Evolutionary conservation across 2,888 invertebrate genomes (phyloP).

Genomic region (Lapara coniferarum): DNA sequence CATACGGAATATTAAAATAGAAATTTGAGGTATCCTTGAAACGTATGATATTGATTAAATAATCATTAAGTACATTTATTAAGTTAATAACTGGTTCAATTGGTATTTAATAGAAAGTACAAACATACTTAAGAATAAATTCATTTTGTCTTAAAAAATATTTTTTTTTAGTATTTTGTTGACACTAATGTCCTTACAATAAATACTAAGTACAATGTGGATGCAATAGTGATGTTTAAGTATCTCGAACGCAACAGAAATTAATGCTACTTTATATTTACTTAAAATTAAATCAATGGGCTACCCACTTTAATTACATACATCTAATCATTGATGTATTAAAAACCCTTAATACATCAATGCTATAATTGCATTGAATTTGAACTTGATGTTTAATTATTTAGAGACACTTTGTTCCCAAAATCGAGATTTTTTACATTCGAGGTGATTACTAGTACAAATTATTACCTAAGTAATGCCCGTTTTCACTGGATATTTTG

Average conservation of each 20-base stretch:
- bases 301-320: constrained; percentile 1
- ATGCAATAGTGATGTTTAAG: constrained; percentile 17
- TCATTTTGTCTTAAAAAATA: neutral
- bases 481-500: too few species aligned
- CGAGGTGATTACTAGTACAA: too few species aligned
- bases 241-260: neutral
- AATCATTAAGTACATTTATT: neutral
- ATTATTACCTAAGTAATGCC: too few species aligned
- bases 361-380: neutral
- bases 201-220: constrained; percentile 19
- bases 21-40: neutral
- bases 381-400: neutral
- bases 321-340: neutral
- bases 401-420: neutral
- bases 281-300: neutral
- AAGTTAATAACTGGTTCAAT: neutral
- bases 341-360: too few species aligned
- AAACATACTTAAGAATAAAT: constrained; percentile 1
- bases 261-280: neutral
- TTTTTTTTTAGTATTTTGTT: neutral
- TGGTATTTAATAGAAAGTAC: neutral
- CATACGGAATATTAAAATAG: neutral
- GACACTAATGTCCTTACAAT: neutral
- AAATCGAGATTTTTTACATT: neutral
- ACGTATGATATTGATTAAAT: neutral